Evolutionary conservation across 37 sponge, comb jelly and placozoan genomes (phyloP).

Genomic region (Halichondria panicea): DNA sequence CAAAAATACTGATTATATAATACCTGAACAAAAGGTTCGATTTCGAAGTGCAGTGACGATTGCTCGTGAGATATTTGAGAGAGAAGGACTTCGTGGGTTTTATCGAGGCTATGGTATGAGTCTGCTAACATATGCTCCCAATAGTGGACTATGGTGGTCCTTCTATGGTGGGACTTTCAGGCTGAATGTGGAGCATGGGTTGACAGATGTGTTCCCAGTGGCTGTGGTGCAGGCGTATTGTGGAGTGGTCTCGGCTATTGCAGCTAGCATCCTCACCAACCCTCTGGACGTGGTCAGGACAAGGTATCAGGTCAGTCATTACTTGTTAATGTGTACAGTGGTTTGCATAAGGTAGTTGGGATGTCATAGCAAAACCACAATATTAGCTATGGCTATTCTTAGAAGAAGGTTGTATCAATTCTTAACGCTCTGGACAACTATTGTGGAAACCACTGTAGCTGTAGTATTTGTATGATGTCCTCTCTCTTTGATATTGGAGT

Average conservation of each 20-base stretch:
- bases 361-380: too few relatives aligned
- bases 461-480: too few relatives aligned
- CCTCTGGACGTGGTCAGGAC: constrained; percentile 94
- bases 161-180: constrained; percentile 51
- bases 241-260: constrained; percentile 68
- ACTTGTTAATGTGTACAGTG: background rate
- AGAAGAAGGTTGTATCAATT: too few relatives aligned
- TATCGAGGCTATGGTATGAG: constrained; percentile 88
- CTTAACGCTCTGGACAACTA: too few relatives aligned
- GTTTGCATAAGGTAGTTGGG: background rate
- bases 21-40: constrained; percentile 25
- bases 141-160: constrained; percentile 94
- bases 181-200: constrained; percentile 19
- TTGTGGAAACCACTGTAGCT: too few relatives aligned
- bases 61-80: constrained; percentile 47
- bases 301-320: constrained; percentile 83
- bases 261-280: constrained; percentile 76
- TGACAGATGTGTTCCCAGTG: constrained; percentile 47
- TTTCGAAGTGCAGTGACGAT: constrained; percentile 43
- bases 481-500: too few relatives aligned
- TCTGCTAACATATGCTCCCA: constrained; percentile 90
- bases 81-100: constrained; percentile 76
- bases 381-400: too few relatives aligned
- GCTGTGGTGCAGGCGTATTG: constrained; percentile 62
- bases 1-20: constrained; percentile 48